These are phyloP conservation scores for Phymatocera aterrima DNA, from an alignment of 2,888 invertebrate genomes.

Conservation along the genomic window DNA sequence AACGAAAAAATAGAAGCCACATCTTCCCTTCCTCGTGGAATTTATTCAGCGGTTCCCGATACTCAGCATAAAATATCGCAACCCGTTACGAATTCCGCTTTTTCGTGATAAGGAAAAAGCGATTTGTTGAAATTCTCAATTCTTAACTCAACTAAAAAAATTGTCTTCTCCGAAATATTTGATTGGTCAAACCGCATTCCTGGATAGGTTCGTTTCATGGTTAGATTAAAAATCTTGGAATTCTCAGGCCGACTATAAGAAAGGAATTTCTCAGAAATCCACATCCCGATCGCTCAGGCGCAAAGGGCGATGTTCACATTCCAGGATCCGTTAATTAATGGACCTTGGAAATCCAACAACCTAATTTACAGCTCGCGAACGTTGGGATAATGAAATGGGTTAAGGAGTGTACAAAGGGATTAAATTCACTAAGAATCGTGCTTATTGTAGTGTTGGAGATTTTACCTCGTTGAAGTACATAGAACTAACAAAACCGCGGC, in stretches of 20 bases:
- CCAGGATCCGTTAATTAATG: constrained; percentile 28
- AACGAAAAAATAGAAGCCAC: no score
- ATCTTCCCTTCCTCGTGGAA: no score
- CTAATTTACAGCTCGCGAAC: constrained; percentile 22
- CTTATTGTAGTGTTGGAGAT: not conserved
- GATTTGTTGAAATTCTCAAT: no score
- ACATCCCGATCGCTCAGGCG: not conserved
- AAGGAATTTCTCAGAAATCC: not conserved
- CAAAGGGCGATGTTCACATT: constrained; percentile 8
- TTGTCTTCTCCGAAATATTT: no score
- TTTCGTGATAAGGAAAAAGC: no score
- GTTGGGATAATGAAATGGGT: no score
- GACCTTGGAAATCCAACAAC: constrained; percentile 11
- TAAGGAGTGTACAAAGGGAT: not conserved
- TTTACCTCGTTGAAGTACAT: not conserved
- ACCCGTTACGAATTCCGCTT: no score
- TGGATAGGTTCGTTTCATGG: not conserved
- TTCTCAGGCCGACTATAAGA: not conserved
- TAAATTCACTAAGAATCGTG: not conserved
- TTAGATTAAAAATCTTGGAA: not conserved
- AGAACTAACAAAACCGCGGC: not conserved
- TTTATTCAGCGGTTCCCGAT: no score
- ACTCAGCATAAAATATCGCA: no score
- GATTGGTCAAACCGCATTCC: not conserved
- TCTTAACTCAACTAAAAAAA: no score